Evolutionary conservation across 1,140 invertebrate species (phyloP), one percentile per base, ranked within the genome.

Genomic region (Scaptodrosophila lebanonensis): DNA sequence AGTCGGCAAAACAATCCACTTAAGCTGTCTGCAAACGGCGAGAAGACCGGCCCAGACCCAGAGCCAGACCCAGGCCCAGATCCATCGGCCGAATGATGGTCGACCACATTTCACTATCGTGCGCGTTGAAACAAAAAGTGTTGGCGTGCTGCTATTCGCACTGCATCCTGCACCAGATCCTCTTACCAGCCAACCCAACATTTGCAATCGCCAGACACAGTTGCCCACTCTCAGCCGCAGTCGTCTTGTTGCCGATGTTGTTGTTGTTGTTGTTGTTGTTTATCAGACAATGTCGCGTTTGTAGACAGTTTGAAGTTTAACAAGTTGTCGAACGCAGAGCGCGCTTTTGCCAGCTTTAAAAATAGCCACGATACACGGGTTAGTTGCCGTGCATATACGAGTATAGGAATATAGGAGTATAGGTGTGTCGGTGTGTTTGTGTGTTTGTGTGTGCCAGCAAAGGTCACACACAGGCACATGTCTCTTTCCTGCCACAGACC

Each of bases 281-380:
- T 71, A 63, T 64, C 70, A 64, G 70, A 63, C 60, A 64, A 67
- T 75, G 70, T 71, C 67, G 67, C 70, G 64, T 75, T 75, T 64
- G 64, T 64, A 67, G 70, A 75, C 70, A 75, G 70, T 71, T 75
- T 75, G 70, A 75, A 71, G 70, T 75, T 75, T 75, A 75, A 75
- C 70, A 75, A 75, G 70, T 75, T 70, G 67, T 67, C 67, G 67
- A 65, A 64, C 61, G 60, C 47, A 51, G 60, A 38, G 38, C 47
- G 60, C 53, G 60, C 35, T 27, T 51, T 45, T 42, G 54, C 39
- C 39, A 49, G 40, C 63, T 66, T 68, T 68, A 68, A 56, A 68
- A 68, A 68, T 68, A 68, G 66, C 66, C 35, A 50, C 47, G 36
- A 59, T 49, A 50, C 17, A 38, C 17, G 32, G 29, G 22, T 61